Evolutionary conservation across 37 sponge, comb jelly and placozoan genomes (phyloP).

Genomic region (Halisarca cf. caerulea): DNA sequence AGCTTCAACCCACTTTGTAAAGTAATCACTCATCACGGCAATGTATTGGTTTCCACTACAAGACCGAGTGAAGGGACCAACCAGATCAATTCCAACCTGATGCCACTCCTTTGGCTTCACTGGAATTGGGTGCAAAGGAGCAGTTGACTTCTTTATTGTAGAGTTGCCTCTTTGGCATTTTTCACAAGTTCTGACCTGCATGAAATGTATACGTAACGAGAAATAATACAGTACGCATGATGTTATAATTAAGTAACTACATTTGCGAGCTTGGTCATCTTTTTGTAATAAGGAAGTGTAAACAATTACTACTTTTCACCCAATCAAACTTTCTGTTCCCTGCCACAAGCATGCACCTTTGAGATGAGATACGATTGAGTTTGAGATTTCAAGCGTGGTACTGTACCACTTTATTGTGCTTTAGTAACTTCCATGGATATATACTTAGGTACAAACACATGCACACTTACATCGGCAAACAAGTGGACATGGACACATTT

Average conservation of each 20-base stretch:
- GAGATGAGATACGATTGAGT: too few relatives aligned
- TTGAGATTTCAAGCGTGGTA: too few relatives aligned
- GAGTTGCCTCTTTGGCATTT: conserved; percentile 18
- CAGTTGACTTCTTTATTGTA: conserved; percentile 13
- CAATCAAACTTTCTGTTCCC: too few relatives aligned
- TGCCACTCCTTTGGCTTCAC: conserved; percentile 30
- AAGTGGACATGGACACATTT: not conserved
- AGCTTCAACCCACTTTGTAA: conserved; percentile 59
- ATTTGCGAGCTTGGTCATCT: too few relatives aligned
- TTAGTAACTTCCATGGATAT: too few relatives aligned
- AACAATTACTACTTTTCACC: too few relatives aligned
- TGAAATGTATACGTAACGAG: not conserved
- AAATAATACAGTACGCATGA: not conserved
- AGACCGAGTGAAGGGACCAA: conserved; percentile 32
- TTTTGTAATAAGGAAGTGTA: too few relatives aligned
- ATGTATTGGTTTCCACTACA: conserved; percentile 36
- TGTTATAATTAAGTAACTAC: not conserved
- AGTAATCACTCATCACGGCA: conserved; percentile 40
- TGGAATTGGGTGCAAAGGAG: conserved; percentile 37
- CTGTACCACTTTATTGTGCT: not conserved
- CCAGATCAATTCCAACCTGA: conserved; percentile 47
- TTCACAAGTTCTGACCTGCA: conserved; percentile 15
- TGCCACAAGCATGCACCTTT: too few relatives aligned
- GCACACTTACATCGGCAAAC: too few relatives aligned
- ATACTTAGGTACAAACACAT: too few relatives aligned